Evolutionary conservation across 2,113 vertebrate genomes (phyloP), one percentile per base, ranked within the genome.

Genomic region (Indicator indicator): DNA sequence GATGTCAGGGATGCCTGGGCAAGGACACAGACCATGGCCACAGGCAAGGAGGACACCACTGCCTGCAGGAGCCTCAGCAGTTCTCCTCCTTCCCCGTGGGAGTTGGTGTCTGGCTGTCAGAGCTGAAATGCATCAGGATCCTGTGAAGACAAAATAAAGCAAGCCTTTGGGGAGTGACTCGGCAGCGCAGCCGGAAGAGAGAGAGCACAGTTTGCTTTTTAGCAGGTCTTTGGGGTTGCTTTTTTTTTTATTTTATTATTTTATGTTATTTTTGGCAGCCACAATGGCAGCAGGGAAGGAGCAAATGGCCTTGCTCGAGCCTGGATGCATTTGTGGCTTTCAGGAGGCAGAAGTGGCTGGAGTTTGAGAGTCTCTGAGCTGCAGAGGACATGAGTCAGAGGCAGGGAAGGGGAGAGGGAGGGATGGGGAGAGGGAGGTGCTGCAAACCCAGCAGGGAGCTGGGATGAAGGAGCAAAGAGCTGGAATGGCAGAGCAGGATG

Each of bases 201-300:
- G 26, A 28, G 38, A 65, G 65, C 38, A 9, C 23, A 3, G 55
- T 58, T 5, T 67, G 78, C 32, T 67, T 59, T 84, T 89, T n/a
- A 78, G 88, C 70, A 74, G 82, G 40, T 54, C 4, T 73, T 76
- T 48, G 21, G 4, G 32, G 62, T 27, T 59, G 2, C 9, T n/a
- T 36, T 18, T 38, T 4, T 4, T 72, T 60, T 59, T 28, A 20
- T 40, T 38, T 54, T 28, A 40, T 67, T 50, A 44, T 28, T 50
- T 50, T 52, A 24, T 52, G 50, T 90, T 86, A 89, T 94, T 95
- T 93, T 93, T 94, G 95, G 90, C 93, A 93, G 75, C 90, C 38
- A 50, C 3, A 8, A 63, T 7, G 54, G 71, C 40, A 59, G 70
- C n/a, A 5, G 33, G 50, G 38, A 52, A 50, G 33, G 18, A 83